A percentile compares a stretch with the other conserved stretches of the same genome.
Evolutionary conservation across 2,113 vertebrate genomes (phyloP).

Genomic region (Nymphicus hollandicus): DNA sequence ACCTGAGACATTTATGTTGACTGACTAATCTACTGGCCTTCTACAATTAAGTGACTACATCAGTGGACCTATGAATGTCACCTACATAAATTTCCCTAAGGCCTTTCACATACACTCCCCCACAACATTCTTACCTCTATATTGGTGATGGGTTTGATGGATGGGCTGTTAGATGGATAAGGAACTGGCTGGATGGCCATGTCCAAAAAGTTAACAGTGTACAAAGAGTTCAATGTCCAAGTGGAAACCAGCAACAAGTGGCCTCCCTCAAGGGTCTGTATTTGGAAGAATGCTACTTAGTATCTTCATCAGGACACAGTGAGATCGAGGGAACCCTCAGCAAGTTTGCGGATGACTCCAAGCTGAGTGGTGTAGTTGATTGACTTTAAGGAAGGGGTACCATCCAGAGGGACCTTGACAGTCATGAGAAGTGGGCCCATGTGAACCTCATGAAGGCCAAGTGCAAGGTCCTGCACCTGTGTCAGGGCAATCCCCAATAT

Average conservation of each 20-base stretch:
- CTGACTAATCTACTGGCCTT: neutral
- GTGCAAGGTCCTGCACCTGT: neutral
- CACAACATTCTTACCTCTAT: neutral
- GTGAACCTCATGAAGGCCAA: neutral
- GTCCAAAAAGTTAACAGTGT: neutral
- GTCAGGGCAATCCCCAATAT: accelerated
- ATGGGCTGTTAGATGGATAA: neutral
- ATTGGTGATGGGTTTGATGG: neutral
- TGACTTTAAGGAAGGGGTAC: neutral
- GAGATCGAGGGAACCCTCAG: neutral
- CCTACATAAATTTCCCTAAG: neutral
- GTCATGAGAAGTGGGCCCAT: neutral
- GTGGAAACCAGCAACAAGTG: neutral
- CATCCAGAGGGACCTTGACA: neutral
- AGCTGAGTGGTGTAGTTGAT: neutral
- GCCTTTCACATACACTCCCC: neutral
- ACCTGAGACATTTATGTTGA: neutral
- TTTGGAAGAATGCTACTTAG: neutral
- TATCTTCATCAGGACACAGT: neutral
- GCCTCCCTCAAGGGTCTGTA: neutral
- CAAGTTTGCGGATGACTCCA: neutral
- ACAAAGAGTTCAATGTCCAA: neutral
- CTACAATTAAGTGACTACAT: neutral
- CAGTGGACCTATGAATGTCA: neutral
- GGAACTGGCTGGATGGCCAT: neutral